Evolutionary conservation across 2,888 invertebrate genomes (phyloP).

Genomic region (Eulithis testata): DNA sequence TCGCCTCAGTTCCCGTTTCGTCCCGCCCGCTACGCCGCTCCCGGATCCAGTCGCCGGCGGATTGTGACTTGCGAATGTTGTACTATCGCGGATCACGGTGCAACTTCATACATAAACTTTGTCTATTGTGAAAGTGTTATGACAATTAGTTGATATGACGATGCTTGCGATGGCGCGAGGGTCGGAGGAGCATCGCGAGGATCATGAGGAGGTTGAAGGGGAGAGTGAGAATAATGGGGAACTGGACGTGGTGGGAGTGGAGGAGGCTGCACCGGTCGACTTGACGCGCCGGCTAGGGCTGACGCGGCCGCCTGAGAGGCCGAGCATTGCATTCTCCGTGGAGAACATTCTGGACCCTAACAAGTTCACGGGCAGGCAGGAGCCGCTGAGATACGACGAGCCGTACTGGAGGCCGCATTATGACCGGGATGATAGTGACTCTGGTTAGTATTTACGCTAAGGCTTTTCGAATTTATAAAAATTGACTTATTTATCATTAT

Average conservation of each 20-base stretch:
- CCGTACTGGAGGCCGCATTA: slow-evolving; percentile 84
- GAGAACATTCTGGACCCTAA: slow-evolving; percentile 96
- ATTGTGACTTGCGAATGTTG: slow-evolving; percentile 61
- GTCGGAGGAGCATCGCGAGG: slow-evolving; percentile 72
- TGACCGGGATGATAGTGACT: slow-evolving; percentile 85
- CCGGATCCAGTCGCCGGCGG: slow-evolving; percentile 59
- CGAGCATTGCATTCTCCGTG: slow-evolving; percentile 91
- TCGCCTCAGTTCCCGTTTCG: slow-evolving; percentile 48
- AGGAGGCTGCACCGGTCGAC: slow-evolving; percentile 78
- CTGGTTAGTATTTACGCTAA: slow-evolving; percentile 62
- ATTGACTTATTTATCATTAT: too few relatives aligned
- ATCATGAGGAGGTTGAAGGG: slow-evolving; percentile 63
- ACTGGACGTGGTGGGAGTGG: slow-evolving; percentile 79
- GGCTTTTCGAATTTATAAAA: too few relatives aligned
- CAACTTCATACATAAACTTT: slow-evolving; percentile 31
- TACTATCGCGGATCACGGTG: slow-evolving; percentile 58
- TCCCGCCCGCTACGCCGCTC: slow-evolving; percentile 50
- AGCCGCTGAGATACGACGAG: slow-evolving; percentile 82
- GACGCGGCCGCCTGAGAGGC: slow-evolving; percentile 84
- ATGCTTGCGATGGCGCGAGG: slow-evolving; percentile 83
- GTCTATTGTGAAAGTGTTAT: slow-evolving; percentile 45
- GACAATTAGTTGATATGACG: slow-evolving; percentile 77
- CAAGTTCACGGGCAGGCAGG: slow-evolving; percentile 90
- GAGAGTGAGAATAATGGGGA: slow-evolving; percentile 73
- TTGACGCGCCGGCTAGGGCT: slow-evolving; percentile 81